Percentiles rank a stretch among this genome's conserved stretches.
phyloP scores from a whole-genome alignment of 1,140 invertebrate genomes.

The Nephotettix cincticeps region DNA sequence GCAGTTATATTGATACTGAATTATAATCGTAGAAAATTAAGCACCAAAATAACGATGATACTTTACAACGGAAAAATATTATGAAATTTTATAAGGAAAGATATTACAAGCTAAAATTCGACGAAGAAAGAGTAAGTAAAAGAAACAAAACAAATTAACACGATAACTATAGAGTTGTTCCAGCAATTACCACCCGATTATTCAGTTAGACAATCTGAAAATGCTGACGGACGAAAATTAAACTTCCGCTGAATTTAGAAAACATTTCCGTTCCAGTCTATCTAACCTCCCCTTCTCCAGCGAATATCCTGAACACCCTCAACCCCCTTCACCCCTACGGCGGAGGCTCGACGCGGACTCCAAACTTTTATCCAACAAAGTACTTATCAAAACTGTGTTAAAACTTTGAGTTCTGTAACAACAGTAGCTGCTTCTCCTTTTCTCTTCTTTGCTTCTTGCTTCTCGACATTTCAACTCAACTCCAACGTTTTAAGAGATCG shows the following conservation, averaged over 20 bases:
- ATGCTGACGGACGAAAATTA: not conserved
- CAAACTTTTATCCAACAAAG: slow-evolving; percentile 23
- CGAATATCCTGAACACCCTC: not conserved
- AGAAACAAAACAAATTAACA: not conserved
- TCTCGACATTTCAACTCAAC: no score
- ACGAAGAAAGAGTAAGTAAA: not conserved
- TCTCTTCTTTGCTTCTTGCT: no score
- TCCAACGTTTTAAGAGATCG: no score
- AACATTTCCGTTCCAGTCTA: slow-evolving; percentile 12
- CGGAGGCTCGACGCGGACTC: slow-evolving; percentile 2
- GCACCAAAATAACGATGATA: no score
- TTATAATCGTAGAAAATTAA: no score
- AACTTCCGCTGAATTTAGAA: slow-evolving; percentile 12
- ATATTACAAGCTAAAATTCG: no score
- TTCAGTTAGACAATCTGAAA: slow-evolving; percentile 2
- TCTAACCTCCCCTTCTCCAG: not conserved
- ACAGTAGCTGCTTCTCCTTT: not conserved
- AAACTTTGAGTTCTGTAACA: not conserved
- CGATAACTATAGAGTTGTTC: not conserved
- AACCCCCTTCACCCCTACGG: not conserved
- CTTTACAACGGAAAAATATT: no score
- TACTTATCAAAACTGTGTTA: slow-evolving; percentile 9
- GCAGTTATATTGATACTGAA: no score
- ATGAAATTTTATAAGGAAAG: no score
- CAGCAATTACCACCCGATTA: not conserved